Base-by-base conservation (phyloP, 2,113 vertebrate genomes). In the Crotalus tigris region DNA sequence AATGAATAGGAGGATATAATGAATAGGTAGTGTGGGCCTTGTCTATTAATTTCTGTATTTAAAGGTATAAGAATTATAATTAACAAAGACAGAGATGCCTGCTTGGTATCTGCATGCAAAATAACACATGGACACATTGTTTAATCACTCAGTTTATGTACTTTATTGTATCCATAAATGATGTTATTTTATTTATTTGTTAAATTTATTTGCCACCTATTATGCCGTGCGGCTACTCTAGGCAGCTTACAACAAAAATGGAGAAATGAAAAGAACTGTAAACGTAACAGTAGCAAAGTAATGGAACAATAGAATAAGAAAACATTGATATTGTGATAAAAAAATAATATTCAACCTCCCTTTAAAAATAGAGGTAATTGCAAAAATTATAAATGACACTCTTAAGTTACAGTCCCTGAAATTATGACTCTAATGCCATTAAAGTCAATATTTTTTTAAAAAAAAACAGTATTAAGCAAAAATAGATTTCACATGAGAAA, bases 1-100 rank as follows among this genome's bases (percentile, higher is more conserved):
- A 92, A 92, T 87, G 17, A 87, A 92, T 85, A 92, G 92, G 64
- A 46, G 54, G 3, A 15, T 89, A 11, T 81, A 75, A 49, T 75
- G 64, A 55, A 88, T 44, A 88, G 85, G 17, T 61, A 9, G 59
- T 54, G n/a, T 23, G 44, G 21, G 46, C 26, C 39, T 44, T 29
- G n/a, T 44, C 23, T 57, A 61, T 12, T 86, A 51, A 88, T 85
- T 90, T 23, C 33, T n/a, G 5, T 33, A 29, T 8, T 51, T 64
- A 21, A 90, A 87, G 44, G 10, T 58, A 53, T 85, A 90, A 81
- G 26, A 46, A 44, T 64, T 54, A 15, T 92, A 58, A 90, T 92
- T 75, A 88, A 92, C 64, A 64, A 54, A 44, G 69, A 29, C 39
- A 21, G 0, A 1, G 49, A n/a, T 87, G 33, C 4, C 24, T 87